These are phyloP conservation scores for Peromyscus leucopus DNA, from an alignment of 2,113 vertebrate genomes.

Conservation along the genomic window DNA sequence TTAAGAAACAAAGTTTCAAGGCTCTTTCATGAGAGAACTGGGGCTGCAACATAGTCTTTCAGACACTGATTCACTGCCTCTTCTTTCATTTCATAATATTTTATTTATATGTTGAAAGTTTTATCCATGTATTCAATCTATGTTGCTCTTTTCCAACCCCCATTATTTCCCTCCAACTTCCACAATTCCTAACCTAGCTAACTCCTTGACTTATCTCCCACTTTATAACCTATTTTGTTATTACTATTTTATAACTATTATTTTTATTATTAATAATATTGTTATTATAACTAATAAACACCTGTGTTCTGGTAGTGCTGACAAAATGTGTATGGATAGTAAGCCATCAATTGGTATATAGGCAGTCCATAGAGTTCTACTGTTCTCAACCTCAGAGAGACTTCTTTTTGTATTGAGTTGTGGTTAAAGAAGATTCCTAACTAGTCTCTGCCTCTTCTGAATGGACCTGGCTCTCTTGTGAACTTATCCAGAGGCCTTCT, in stretches of 20 bases:
- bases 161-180: not conserved
- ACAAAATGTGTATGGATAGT: not conserved
- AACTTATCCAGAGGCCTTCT: not conserved
- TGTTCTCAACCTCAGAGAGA: not conserved
- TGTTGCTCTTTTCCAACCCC: not conserved
- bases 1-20: not conserved
- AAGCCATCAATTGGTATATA: not conserved
- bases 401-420: not conserved
- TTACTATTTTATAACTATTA: not conserved
- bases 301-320: not conserved
- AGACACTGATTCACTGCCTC: not conserved
- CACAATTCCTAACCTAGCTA: not conserved
- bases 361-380: not conserved
- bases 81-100: not conserved
- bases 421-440: not conserved
- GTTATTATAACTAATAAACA: not conserved
- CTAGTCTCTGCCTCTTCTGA: not conserved
- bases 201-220: not conserved
- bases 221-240: not conserved
- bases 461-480: rapidly evolving
- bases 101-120: not conserved
- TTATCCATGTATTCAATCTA: not conserved
- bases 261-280: not conserved
- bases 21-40: not conserved
- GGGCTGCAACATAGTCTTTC: not conserved